Base-by-base conservation (phyloP, 2,797 vertebrate species). In the Moxostoma hubbsi region DNA sequence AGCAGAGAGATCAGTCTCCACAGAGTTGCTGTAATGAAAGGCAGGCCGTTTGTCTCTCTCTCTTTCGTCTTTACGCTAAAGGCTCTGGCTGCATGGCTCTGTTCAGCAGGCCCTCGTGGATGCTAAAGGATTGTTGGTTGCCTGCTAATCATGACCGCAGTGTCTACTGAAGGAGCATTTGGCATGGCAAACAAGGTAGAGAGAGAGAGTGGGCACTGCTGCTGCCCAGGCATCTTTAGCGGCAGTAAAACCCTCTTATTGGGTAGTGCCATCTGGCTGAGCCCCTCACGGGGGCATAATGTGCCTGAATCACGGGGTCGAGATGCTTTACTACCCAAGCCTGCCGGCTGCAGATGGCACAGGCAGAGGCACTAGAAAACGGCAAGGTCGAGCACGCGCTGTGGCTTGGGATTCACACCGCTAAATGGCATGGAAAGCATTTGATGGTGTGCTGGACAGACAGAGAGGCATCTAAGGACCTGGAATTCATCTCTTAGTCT, bases 321-420 rank as follows among this genome's bases (percentile, higher is more conserved):
- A 89, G 91, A 89, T 90, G 93, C 92, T 93, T 94, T 93, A 93
- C 92, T 93, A 92, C 91, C 91, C 91, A 93, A 91, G 91, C 92
- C 90, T 92, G 91, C 88, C 78, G 87, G 87, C 89, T 87, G 90
- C 93, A 94, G 93, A 94, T 93, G 93, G 92, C 89, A 87, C 83
- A 85, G 88, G 87, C 89, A 89, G 89, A 89, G 89, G 85, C 81
- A 81, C 88, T 88, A 87, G 86, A 90, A 89, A 86, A 87, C 87
- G 89, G 88, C 90, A 92, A 92, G 91, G 92, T 92, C 92, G 90
- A 81, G 81, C 76, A 81, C 62, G 57, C 45, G 47, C 81, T 11
- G 85, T 82, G 76, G 73, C 18, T 62, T 47, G 86, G 86, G 88
- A 81, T 80, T 74, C 86, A 81, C 82, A 79, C 85, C 58, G 88